Base-by-base conservation (phyloP, 2,113 vertebrate species). In the Lophotis ruficrista region DNA sequence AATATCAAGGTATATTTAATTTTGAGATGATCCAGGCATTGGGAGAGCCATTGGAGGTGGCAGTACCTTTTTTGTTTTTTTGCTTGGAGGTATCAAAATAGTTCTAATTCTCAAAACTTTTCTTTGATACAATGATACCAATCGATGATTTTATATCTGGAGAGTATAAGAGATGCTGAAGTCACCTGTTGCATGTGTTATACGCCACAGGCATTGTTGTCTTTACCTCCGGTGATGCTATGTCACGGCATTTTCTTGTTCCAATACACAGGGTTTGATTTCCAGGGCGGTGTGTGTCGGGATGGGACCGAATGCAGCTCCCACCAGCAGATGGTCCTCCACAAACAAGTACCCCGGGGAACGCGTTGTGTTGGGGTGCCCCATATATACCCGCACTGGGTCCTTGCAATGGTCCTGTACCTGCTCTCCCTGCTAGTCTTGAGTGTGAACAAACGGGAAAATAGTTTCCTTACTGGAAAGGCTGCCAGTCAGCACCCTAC, bases 1-100 rank as follows among this genome's bases (percentile, higher is more conserved):
- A 95, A 96, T 97, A 96, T 80, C 71, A 69, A 90, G 90, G 77
- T 96, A 69, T 96, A 95, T 96, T 97, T 97, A 95, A 97, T 97
- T 97, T 88, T 95, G 92, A 93, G 93, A 89, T 92, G 83, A 94
- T 94, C 71, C 41, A 31, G 79, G 89, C 90, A 66, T 76, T 94
- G 94, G 65, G 72, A 87, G 45, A 87, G 73, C 66, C 70, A 69
- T 50, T 30, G 19, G 60, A 92, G 56, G 45, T 13, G 1, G 82
- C 37, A 47, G 58, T 68, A 77, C 27, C 6, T 15, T 28, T 35
- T 70, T 62, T 65, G 56, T 57, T 21, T 50, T 21, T 22, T 21
- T 23, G 38, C 82, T 90, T 70, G 48, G 45, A 80, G 38, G 60
- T 90, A 87, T 83, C 51, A 75, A 91, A 89, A 21, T 15, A 25